Conservation (phyloP, 2,113 vertebrate species). For the Pao palembangensis region DNA sequence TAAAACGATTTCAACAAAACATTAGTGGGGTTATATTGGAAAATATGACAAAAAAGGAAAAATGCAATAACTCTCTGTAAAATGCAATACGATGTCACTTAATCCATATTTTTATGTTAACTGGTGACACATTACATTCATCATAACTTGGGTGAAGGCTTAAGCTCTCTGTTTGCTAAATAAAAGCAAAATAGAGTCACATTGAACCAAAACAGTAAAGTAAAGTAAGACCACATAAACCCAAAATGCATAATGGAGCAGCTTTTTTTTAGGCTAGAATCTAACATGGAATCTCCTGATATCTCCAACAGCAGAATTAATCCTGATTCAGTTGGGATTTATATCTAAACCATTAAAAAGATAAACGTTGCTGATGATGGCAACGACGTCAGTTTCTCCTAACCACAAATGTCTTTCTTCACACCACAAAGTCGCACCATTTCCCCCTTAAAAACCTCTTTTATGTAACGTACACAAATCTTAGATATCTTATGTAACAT, state of each 20-base stretch:
- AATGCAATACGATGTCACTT: no score
- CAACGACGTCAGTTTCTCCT: slow-evolving; percentile 10
- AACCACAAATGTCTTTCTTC: slow-evolving; percentile 39
- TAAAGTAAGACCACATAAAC: slow-evolving; percentile 46
- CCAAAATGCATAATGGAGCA: slow-evolving; percentile 59
- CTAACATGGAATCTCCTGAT: slow-evolving; percentile 46
- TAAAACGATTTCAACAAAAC: neutral
- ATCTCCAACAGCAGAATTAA: slow-evolving; percentile 52
- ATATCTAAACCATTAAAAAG: slow-evolving; percentile 47
- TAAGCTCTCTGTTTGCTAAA: slow-evolving; percentile 47
- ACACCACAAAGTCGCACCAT: slow-evolving; percentile 51
- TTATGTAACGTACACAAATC: slow-evolving; percentile 47
- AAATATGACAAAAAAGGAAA: no score
- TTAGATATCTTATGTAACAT: slow-evolving; percentile 46
- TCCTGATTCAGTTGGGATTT: slow-evolving; percentile 47
- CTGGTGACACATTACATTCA: slow-evolving; percentile 7
- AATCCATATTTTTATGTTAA: neutral
- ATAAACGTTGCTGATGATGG: slow-evolving; percentile 55
- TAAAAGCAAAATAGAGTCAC: slow-evolving; percentile 53
- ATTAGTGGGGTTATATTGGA: no score
- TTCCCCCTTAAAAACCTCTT: slow-evolving; percentile 35
- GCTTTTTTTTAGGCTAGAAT: slow-evolving; percentile 46
- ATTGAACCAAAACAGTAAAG: slow-evolving; percentile 46
- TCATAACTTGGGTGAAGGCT: slow-evolving; percentile 24
- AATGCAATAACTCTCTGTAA: no score